Percentiles rank a stretch among this genome's conserved stretches.
Evolutionary conservation across 1,140 invertebrate species (phyloP).

Genomic region (Aporrectodea caliginosa): DNA sequence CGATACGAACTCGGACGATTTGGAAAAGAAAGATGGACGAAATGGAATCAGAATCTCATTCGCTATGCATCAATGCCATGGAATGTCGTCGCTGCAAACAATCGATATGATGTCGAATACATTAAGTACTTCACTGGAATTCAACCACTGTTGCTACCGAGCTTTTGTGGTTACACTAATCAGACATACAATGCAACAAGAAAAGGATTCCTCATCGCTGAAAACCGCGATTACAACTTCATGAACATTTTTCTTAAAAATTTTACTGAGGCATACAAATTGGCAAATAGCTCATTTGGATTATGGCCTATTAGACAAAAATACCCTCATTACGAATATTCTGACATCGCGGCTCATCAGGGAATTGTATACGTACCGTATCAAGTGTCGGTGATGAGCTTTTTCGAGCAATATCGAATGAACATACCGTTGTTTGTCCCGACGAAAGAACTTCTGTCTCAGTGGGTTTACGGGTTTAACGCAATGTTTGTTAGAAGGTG

Average conservation of each 20-base stretch:
- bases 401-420: constrained; percentile 29
- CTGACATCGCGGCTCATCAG: constrained; percentile 28
- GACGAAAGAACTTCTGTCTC: constrained; percentile 27
- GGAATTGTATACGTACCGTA: constrained; percentile 34
- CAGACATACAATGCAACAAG: not conserved
- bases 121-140: constrained; percentile 25
- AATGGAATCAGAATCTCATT: constrained; percentile 27
- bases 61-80: constrained; percentile 1
- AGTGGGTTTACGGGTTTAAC: constrained; percentile 7
- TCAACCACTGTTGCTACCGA: not conserved
- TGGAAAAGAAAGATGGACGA: constrained; percentile 20
- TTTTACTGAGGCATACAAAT: not conserved
- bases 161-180: not conserved
- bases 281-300: not conserved
- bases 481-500: constrained; percentile 21
- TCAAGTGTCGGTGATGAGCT: constrained; percentile 23
- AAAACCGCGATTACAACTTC: not conserved
- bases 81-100: constrained; percentile 26
- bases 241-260: constrained; percentile 11
- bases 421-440: constrained; percentile 35
- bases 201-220: not conserved
- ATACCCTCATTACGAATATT: constrained; percentile 4
- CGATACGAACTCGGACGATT: constrained; percentile 29
- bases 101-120: constrained; percentile 31
- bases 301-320: not conserved